Conservation (phyloP, 2,888 invertebrate species). For the Zele albiditarsus region DNA sequence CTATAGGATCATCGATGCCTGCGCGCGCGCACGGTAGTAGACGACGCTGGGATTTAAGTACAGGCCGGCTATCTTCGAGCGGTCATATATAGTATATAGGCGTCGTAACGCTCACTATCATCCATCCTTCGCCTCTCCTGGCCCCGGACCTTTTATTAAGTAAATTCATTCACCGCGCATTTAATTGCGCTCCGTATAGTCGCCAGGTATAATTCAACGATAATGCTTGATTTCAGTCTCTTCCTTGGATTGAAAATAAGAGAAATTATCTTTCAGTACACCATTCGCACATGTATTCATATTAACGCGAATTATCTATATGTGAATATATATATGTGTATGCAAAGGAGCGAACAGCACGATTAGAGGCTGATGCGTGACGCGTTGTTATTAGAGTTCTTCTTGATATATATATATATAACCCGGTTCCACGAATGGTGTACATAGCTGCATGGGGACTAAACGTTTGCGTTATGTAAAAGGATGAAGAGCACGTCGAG, state of each 20-base stretch:
- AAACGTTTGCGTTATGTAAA: conserved; percentile 65
- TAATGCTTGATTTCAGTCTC: conserved; percentile 40
- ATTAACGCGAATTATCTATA: not conserved
- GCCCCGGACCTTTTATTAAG: conserved; percentile 49
- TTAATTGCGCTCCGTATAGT: conserved; percentile 49
- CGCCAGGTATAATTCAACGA: conserved; percentile 38
- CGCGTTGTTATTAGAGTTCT: conserved; percentile 32
- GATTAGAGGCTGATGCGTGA: conserved; percentile 47
- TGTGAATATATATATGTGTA: conserved; percentile 16
- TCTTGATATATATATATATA: conserved; percentile 14
- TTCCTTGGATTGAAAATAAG: conserved; percentile 31
- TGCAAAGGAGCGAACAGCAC: conserved; percentile 28
- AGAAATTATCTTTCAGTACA: conserved; percentile 36
- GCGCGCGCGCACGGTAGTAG: conserved; percentile 38
- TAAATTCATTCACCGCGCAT: conserved; percentile 51
- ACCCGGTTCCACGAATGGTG: conserved; percentile 61
- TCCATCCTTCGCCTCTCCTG: conserved; percentile 41
- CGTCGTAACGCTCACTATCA: conserved; percentile 52
- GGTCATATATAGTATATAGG: conserved; percentile 42
- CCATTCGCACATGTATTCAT: not conserved
- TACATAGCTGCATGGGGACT: conserved; percentile 45
- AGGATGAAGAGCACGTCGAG: conserved; percentile 50
- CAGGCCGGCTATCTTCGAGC: conserved; percentile 45
- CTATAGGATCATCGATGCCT: conserved; percentile 43
- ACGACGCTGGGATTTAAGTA: conserved; percentile 51